Base-by-base conservation (phyloP, 2,797 vertebrate genomes). In the Chaetodon trifasciatus region DNA sequence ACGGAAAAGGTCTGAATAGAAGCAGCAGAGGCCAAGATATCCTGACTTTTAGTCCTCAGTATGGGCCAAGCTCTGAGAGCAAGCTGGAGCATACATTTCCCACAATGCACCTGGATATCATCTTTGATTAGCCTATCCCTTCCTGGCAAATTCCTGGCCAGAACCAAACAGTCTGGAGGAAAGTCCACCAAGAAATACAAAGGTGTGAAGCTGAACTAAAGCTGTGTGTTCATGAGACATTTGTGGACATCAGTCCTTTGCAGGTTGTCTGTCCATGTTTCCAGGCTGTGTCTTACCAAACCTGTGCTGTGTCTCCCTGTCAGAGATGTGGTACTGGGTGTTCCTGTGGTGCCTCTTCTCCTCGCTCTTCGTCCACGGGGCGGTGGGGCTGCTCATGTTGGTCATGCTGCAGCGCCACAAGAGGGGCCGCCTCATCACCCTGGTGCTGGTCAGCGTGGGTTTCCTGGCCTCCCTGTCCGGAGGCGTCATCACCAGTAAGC, bases 321-420 rank as follows among this genome's bases (percentile, higher is more conserved):
- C 90, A 96, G 94, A 95, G 89, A 96, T 96, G 95, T 99, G 98
- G 98, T 99, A 99, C 95, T 99, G 98, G 97, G 96, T 99, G 92
- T 99, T 99, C 95, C 98, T 99, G 74, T 99, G 98, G 98, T 97
- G 97, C 88, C 97, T 99, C 88, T 99, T 99, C 96, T 99, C 98
- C 76, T 99, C 98, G 70, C 96, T 99, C 89, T 96, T 99, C 76
- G 95, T 99, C 89, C 97, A 99, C 75, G 96, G 97, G 77, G 96
- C 96, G 57, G 96, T 96, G 70, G 98, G 96, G 78, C 95, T 99
- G 71, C 94, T 99, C 89, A 99, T 99, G 97, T 96, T 99, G 85
- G 96, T 98, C 83, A 97, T 97, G 96, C 95, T 99, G 87, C 98
- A 98, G 96, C 96, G 97, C 76, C 98, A 99, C 93, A 96, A 96